Percentiles rank a stretch among this genome's conserved stretches.
Evolutionary conservation across 30 jellyfish, hydroid and myxozoan genomes (phyloP).

Genomic region (Chrysaora quinquecirrha): DNA sequence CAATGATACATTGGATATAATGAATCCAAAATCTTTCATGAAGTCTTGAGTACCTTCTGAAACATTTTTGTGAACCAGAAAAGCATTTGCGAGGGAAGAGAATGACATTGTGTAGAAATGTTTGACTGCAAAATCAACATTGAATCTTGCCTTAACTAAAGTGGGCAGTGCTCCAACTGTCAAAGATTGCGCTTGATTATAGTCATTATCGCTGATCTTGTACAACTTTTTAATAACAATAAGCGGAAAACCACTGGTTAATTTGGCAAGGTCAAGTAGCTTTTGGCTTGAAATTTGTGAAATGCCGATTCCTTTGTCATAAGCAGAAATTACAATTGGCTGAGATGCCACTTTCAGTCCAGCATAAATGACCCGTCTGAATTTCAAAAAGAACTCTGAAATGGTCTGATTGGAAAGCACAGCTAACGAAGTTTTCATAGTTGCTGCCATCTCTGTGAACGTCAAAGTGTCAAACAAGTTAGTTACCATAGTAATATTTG

Average conservation of each 20-base stretch:
- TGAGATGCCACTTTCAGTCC: not conserved
- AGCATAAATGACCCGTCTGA: not conserved
- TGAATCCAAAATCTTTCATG: not conserved
- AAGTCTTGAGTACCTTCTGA: not conserved
- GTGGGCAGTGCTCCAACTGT: not conserved
- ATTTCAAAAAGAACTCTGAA: not conserved
- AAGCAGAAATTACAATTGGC: not conserved
- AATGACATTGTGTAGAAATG: not conserved
- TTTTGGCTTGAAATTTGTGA: not conserved
- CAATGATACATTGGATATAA: not conserved
- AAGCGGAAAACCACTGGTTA: not conserved
- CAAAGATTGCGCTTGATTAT: not conserved
- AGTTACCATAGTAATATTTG: no score
- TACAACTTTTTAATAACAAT: not conserved
- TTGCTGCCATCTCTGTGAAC: not conserved
- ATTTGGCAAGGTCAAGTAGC: not conserved
- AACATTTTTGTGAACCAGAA: not conserved
- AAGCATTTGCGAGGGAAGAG: not conserved
- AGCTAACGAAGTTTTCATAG: not conserved
- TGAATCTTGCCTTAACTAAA: not conserved
- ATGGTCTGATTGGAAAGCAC: not conserved
- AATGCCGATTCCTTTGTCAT: not conserved
- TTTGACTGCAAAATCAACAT: not conserved
- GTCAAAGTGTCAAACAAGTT: no score
- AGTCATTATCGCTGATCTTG: not conserved